Evolutionary conservation across 2,888 invertebrate species (phyloP).

Genomic region (Palloptera scutellata): DNA sequence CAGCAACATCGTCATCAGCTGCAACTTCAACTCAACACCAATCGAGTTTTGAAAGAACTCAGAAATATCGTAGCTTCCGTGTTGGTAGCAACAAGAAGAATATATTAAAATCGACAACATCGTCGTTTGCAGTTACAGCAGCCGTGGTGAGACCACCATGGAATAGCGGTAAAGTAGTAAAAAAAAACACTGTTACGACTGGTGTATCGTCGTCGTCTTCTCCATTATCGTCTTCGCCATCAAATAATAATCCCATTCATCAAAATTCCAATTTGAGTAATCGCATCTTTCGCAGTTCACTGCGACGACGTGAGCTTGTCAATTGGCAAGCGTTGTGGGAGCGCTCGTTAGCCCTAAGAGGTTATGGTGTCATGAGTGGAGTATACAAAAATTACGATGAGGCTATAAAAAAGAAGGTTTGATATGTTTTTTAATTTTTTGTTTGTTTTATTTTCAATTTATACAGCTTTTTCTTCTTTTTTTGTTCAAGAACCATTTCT

Average conservation of each 20-base stretch:
- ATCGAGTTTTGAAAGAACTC: conserved; percentile 46
- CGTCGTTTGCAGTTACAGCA: neutral
- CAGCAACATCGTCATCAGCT: conserved; percentile 18
- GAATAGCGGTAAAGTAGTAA: conserved; percentile 49
- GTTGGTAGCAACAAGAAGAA: conserved; percentile 35
- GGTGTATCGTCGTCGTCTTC: conserved; percentile 6
- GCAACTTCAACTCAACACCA: conserved; percentile 20
- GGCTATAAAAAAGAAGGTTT: conserved; percentile 58
- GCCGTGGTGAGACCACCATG: conserved; percentile 49
- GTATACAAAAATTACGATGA: conserved; percentile 60
- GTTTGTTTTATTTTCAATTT: no score
- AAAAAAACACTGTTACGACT: neutral
- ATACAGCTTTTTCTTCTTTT: no score
- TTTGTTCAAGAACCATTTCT: no score
- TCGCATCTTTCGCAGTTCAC: conserved; percentile 52
- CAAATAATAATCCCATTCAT: conserved; percentile 29
- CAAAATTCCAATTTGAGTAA: conserved; percentile 38
- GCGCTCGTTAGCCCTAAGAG: conserved; percentile 52
- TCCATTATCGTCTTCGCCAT: neutral
- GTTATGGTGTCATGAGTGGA: conserved; percentile 48
- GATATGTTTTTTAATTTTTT: conserved; percentile 28
- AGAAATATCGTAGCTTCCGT: conserved; percentile 52
- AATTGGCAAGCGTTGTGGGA: conserved; percentile 61
- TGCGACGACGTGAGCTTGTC: conserved; percentile 56
- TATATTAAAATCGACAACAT: conserved; percentile 11